Evolutionary conservation across 2,113 vertebrate species (phyloP).

Genomic region (Abramis brama): DNA sequence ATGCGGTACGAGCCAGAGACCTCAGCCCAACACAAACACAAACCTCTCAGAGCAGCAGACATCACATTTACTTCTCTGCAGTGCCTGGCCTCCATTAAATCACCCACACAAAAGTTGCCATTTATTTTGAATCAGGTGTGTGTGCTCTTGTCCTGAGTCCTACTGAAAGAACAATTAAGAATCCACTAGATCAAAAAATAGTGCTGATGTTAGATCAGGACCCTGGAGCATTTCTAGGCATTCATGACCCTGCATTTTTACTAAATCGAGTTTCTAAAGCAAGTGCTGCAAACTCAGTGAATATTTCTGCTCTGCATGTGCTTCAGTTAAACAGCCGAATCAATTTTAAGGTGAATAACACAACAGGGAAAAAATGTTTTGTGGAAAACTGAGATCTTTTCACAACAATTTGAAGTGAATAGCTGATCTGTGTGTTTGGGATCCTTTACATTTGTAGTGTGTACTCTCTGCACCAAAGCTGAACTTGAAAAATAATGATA

Average conservation of each 20-base stretch:
- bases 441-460: not conserved
- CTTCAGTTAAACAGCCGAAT: not conserved
- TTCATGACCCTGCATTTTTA: constrained; percentile 17
- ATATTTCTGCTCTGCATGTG: not conserved
- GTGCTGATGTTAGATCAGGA: constrained; percentile 30
- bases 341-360: not conserved
- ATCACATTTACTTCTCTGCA: not conserved
- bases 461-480: too few species aligned
- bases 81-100: not conserved
- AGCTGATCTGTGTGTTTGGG: not conserved
- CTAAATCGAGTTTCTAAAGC: not conserved
- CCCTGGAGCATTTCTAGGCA: constrained; percentile 1
- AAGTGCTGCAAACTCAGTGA: constrained; percentile 2
- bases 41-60: constrained; percentile 17
- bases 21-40: constrained; percentile 52
- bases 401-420: not conserved
- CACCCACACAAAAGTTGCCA: not conserved
- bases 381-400: not conserved
- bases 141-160: not conserved
- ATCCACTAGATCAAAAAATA: constrained; percentile 42
- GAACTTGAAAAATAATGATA: too few species aligned
- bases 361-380: not conserved
- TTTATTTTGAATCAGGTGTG: not conserved
- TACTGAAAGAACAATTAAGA: constrained; percentile 33
- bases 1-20: constrained; percentile 28